Conservation (phyloP, 1,140 invertebrate species). For the Theocolax elegans region DNA sequence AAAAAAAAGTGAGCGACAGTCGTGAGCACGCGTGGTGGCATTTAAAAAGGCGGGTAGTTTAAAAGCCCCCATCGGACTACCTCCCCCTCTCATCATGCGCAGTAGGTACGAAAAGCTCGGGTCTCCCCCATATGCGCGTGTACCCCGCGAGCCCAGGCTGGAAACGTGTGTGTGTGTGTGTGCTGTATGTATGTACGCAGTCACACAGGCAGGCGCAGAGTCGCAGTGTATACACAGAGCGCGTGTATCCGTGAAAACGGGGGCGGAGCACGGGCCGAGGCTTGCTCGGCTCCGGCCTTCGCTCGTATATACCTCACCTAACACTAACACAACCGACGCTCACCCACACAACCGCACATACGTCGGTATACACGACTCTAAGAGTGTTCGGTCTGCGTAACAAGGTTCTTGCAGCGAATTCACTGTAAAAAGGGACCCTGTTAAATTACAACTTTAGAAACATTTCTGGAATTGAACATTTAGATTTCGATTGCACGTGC, state of each 20-base stretch:
- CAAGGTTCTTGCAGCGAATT: no score
- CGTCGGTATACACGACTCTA: neutral
- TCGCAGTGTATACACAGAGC: neutral
- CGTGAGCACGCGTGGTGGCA: slow-evolving; percentile 11
- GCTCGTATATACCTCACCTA: neutral
- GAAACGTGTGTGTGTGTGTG: no score
- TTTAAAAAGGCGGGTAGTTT: slow-evolving; percentile 40
- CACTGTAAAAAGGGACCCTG: no score
- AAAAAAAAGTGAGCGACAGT: neutral
- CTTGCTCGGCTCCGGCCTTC: slow-evolving; percentile 13
- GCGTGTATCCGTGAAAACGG: slow-evolving; percentile 16
- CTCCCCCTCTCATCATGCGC: neutral
- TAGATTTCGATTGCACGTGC: no score
- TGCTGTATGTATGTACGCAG: neutral
- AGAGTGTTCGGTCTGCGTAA: no score
- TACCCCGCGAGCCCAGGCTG: neutral
- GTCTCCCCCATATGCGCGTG: neutral
- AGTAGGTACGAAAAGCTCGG: neutral
- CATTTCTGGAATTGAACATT: no score
- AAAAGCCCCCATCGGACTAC: slow-evolving; percentile 8
- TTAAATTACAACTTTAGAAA: no score
- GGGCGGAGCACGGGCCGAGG: neutral
- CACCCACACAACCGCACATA: neutral
- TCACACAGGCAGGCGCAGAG: neutral
- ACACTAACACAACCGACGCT: neutral